Base-by-base conservation (phyloP, 2,888 invertebrate genomes). In the Teinopalpus imperialis region DNA sequence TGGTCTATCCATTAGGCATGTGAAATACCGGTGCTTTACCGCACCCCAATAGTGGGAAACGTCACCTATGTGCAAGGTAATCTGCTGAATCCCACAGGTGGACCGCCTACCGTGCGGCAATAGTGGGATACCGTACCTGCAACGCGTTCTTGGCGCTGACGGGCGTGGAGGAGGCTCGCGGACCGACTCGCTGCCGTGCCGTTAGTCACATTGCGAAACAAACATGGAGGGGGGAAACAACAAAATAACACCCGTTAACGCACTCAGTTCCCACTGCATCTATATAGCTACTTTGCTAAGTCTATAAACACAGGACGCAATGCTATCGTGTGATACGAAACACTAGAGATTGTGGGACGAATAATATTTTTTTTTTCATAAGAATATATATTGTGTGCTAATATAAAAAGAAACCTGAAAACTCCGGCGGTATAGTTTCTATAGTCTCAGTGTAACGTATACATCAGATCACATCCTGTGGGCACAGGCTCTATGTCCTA, bases 101-200 rank as follows among this genome's bases (percentile, higher is more conserved):
- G 43, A 47, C 52, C 55, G 66, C 67, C 69, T 89, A 89, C 81
- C 89, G 83, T 67, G 83, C 85, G 53, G 82, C 86, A 66, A 86
- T 82, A 49, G 81, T 81, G 56, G 83, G 69, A 72, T 89, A 90
- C 75, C 81, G 91, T 91, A 92, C 92, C 92, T 92, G 92, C 48
- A 92, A 85, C 53, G 92, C 90, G 69, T 90, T 90, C 86, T 91
- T 91, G 60, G 91, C 90, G 55, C 91, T 90, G 58, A 91, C 78
- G 56, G 91, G 90, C 56, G 91, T 90, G 67, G 90, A 82, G 45
- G 90, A 74, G 63, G 89, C 85, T 70, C 91, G 90, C 56, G 90
- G 85, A 60, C 89, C 79, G 70, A 88, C 85, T 71, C 86, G 78
- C 85, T 87, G 83, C 16, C 46, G 41, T 46, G 62, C 48, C 64